Base-by-base conservation (phyloP, 2,888 invertebrate genomes). In the Theristus sp. region DNA sequence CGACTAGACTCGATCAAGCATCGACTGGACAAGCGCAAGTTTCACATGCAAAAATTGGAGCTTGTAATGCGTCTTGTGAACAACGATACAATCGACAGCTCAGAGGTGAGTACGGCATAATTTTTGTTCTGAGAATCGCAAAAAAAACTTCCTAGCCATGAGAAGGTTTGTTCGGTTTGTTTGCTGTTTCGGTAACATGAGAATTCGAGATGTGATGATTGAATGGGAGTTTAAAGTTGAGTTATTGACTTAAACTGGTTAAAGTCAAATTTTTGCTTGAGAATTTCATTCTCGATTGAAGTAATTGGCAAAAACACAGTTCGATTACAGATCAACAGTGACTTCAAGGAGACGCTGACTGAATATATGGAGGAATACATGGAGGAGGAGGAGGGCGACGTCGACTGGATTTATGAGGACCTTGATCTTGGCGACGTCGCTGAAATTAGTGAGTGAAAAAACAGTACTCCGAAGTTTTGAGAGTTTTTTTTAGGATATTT, bases 281-380 rank as follows among this genome's bases (percentile, higher is more conserved):
- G n/a, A n/a, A n/a, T n/a, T n/a, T n/a, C n/a, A n/a, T n/a, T n/a
- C n/a, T n/a, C n/a, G n/a, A n/a, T n/a, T n/a, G n/a, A n/a, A n/a
- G n/a, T n/a, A n/a, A n/a, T n/a, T n/a, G n/a, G n/a, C n/a, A n/a
- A n/a, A n/a, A n/a, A n/a, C n/a, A n/a, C n/a, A n/a, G n/a, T n/a
- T n/a, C n/a, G n/a, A n/a, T n/a, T n/a, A n/a, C 80, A 89, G 87
- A 87, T 96, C 71, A 86, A 86, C 78, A 84, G 86, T 78, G 84
- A 85, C 76, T 91, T 96, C 77, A 89, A 86, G 79, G 94, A 96
- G 68, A 93, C 96, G 78, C 87, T 96, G 64, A 93, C 94, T 77
- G 94, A 93, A 80, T 96, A 94, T 78, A 87, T 94, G 75, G 89
- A 91, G 74, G 88, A 87, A 65, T 85, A 29, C 29, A 17, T 22